Percentiles rank a stretch among this genome's conserved stretches.
Evolutionary conservation across 2,797 vertebrate species (phyloP).

Genomic region (Hippopotamyrus pictus): DNA sequence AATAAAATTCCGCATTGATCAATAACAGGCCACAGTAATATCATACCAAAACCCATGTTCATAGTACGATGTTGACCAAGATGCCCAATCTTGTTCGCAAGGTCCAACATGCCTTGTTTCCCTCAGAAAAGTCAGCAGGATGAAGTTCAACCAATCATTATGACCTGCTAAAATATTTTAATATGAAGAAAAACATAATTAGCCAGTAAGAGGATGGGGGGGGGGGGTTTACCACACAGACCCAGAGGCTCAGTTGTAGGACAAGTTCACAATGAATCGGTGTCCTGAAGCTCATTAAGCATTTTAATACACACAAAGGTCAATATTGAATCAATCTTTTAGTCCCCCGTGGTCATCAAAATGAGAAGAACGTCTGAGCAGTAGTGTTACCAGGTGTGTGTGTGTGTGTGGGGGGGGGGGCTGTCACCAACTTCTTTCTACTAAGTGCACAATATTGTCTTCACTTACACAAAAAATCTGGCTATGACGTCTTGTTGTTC

Average conservation of each 20-base stretch:
- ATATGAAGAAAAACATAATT: not conserved
- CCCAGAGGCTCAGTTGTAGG: not conserved
- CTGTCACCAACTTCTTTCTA: not conserved
- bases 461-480: not conserved
- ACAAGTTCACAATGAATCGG: not conserved
- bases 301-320: not conserved
- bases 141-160: not conserved
- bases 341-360: not conserved
- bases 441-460: not conserved
- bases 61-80: not conserved
- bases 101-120: not conserved
- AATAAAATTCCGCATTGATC: not conserved
- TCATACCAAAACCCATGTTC: not conserved
- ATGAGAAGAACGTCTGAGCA: not conserved
- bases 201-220: not conserved
- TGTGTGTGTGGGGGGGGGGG: not conserved
- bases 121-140: not conserved
- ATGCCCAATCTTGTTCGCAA: not conserved
- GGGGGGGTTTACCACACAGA: not conserved
- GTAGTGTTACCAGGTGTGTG: not conserved
- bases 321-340: not conserved
- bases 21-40: not conserved
- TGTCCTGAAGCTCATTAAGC: not conserved
- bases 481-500: not conserved
- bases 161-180: not conserved